These are phyloP conservation scores for Notarius quadriscutis DNA, from an alignment of 2,113 vertebrate species.

Conservation along the genomic window DNA sequence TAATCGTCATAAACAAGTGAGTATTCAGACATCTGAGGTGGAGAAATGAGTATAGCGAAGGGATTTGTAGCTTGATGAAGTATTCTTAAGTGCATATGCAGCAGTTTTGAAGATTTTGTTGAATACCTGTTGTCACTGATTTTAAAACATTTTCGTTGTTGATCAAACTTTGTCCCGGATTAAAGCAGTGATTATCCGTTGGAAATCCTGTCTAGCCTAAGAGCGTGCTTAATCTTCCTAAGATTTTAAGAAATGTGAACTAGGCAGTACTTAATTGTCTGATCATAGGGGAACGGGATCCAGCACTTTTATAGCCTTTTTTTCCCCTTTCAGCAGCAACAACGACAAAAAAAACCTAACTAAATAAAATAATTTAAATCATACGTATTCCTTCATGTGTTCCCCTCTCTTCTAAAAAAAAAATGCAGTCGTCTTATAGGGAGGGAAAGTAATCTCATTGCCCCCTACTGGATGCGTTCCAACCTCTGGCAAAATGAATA, in stretches of 20 bases:
- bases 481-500: too few relatives aligned
- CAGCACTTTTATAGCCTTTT: not conserved
- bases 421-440: not conserved
- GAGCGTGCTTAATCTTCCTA: not conserved
- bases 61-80: constrained; percentile 2
- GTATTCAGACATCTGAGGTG: constrained; percentile 5
- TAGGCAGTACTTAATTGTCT: not conserved
- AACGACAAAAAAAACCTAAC: not conserved
- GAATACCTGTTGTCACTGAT: not conserved
- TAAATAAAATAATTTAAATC: not conserved
- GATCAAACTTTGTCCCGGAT: not conserved
- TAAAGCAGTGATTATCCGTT: not conserved
- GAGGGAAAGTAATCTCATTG: too few relatives aligned
- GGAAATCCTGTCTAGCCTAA: not conserved
- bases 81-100: not conserved
- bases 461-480: too few relatives aligned
- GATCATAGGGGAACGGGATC: not conserved
- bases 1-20: constrained; percentile 43
- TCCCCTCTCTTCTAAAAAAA: not conserved
- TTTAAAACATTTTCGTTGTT: not conserved
- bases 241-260: not conserved
- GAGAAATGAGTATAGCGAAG: not conserved
- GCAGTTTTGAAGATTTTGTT: not conserved
- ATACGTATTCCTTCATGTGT: not conserved
- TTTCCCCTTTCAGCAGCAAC: not conserved